Evolutionary conservation across 1,140 invertebrate genomes (phyloP).

Genomic region (Zaprionus ghesquierei): DNA sequence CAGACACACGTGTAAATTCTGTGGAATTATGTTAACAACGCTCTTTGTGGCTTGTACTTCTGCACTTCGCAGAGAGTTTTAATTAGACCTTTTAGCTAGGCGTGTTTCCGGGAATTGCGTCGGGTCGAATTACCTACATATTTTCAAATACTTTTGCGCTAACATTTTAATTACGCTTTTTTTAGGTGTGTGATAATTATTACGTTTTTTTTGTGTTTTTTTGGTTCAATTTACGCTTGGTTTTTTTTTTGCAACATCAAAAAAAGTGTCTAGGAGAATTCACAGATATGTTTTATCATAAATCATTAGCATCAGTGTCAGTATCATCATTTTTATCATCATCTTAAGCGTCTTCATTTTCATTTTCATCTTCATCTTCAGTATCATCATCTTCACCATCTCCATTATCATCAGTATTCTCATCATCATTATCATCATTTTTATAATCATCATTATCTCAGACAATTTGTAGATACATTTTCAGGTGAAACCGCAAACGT

Average conservation of each 20-base stretch:
- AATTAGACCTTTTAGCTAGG: neutral
- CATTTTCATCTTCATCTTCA: no score
- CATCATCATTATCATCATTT: neutral
- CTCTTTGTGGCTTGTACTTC: neutral
- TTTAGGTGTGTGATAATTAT: neutral
- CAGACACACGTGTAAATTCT: neutral
- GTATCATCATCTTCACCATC: neutral
- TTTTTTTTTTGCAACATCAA: neutral
- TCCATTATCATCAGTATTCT: no score
- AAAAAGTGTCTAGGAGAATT: conserved; percentile 6
- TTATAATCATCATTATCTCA: neutral
- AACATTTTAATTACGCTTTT: neutral
- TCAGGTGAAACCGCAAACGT: conserved; percentile 12
- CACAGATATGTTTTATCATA: conserved; percentile 28
- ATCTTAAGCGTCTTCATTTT: no score
- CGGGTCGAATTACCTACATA: neutral
- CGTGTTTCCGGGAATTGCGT: neutral
- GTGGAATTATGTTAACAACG: neutral
- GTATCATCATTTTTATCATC: neutral
- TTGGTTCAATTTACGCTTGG: no score
- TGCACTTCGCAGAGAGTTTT: neutral
- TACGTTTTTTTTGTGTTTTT: neutral
- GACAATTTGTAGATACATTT: conserved; percentile 13
- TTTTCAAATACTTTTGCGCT: neutral
- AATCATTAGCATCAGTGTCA: neutral